Evolutionary conservation across 2,797 vertebrate species (phyloP).

Genomic region (Gambusia yucatana): DNA sequence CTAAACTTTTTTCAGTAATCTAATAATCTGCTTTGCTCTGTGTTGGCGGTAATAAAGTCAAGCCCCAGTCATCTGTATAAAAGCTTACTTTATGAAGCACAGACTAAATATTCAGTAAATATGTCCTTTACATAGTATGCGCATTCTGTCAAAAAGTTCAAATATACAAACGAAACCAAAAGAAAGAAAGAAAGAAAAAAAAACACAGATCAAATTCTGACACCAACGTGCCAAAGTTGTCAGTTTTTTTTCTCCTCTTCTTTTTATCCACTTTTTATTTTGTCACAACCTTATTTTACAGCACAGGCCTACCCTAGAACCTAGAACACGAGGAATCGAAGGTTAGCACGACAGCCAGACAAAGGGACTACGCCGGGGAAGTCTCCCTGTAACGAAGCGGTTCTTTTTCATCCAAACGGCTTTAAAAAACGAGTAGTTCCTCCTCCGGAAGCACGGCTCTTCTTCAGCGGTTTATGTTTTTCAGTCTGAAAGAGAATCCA

Average conservation of each 20-base stretch:
- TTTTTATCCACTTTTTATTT: conserved; percentile 60
- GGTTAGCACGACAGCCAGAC: conserved; percentile 84
- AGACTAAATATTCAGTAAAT: conserved; percentile 81
- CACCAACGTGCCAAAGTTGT: conserved; percentile 74
- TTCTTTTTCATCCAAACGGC: conserved; percentile 64
- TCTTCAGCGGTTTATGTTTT: conserved; percentile 30
- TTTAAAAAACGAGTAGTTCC: conserved; percentile 64
- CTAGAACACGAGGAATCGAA: conserved; percentile 79
- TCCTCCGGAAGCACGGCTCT: conserved; percentile 63
- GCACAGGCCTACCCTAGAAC: conserved; percentile 82
- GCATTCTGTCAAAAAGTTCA: conserved; percentile 70
- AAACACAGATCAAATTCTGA: conserved; percentile 63
- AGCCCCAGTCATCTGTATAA: conserved; percentile 65
- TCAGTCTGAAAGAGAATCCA: conserved; percentile 69
- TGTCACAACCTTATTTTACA: conserved; percentile 80
- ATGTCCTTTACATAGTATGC: conserved; percentile 77
- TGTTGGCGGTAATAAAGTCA: conserved; percentile 38
- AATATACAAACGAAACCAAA: conserved; percentile 70
- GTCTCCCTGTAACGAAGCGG: conserved; percentile 77
- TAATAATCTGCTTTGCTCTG: conserved; percentile 1
- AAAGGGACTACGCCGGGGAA: conserved; percentile 71
- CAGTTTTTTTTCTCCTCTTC: not conserved
- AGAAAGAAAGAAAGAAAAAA: no score
- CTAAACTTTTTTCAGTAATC: not conserved
- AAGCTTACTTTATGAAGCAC: conserved; percentile 82